phyloP scores from a whole-genome alignment of 2,888 invertebrate species.

The Lasioglossum vierecki region DNA sequence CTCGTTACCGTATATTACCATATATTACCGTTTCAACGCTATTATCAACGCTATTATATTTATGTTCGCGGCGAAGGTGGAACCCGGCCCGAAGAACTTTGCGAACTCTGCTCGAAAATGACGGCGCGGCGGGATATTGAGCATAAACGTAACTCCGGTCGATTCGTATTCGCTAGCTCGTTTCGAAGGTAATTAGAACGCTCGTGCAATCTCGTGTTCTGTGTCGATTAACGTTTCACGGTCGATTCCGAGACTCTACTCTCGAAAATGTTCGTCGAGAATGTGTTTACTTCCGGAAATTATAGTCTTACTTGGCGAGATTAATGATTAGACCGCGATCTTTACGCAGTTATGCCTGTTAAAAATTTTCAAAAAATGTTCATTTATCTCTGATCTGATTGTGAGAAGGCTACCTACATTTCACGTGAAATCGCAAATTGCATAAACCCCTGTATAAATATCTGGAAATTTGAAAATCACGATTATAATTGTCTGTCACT shows the following conservation, averaged over 20 bases:
- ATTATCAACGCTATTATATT: not conserved
- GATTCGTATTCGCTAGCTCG: constrained; percentile 18
- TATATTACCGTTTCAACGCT: too few relatives aligned
- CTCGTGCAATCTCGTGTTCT: not conserved
- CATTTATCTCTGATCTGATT: too few relatives aligned
- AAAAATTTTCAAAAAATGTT: too few relatives aligned
- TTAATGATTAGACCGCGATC: not conserved
- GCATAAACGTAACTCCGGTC: constrained; percentile 27
- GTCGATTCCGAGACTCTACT: not conserved
- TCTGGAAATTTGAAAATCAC: too few relatives aligned
- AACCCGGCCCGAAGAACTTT: constrained; percentile 13
- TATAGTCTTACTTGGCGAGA: not conserved
- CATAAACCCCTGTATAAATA: too few relatives aligned
- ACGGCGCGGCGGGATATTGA: constrained; percentile 20
- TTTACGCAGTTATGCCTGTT: not conserved
- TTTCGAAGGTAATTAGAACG: constrained; percentile 43
- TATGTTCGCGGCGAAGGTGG: not conserved
- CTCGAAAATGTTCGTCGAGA: not conserved
- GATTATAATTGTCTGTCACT: too few relatives aligned
- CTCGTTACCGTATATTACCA: not conserved
- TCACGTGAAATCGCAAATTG: too few relatives aligned
- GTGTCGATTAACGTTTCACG: constrained; percentile 24
- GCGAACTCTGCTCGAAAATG: constrained; percentile 23
- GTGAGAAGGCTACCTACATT: too few relatives aligned
- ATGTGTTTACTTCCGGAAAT: not conserved